A percentile compares a stretch with the other conserved stretches of the same genome.
phyloP scores from a whole-genome alignment of 2,888 invertebrate species.

The Scelioninae gen. 1 region DNA sequence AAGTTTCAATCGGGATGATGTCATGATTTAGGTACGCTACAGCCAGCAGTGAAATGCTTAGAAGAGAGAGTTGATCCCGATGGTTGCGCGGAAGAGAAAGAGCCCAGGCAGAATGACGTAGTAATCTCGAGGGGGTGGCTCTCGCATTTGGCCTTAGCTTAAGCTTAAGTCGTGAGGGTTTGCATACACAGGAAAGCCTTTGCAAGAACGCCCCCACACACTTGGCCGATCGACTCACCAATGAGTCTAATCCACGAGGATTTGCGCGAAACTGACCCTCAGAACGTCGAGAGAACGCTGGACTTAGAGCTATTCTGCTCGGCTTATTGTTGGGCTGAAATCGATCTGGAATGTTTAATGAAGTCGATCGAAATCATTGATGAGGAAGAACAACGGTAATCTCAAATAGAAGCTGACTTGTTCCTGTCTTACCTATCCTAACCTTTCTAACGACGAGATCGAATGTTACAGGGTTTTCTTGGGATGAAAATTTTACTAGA shows the following conservation, averaged over 20 bases:
- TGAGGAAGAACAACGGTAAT: constrained; percentile 70
- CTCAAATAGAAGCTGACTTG: constrained; percentile 66
- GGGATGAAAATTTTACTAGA: constrained; percentile 33
- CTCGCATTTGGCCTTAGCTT: constrained; percentile 80
- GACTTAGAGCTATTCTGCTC: constrained; percentile 69
- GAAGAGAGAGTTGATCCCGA: constrained; percentile 80
- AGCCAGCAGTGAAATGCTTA: constrained; percentile 79
- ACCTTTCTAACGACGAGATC: constrained; percentile 41
- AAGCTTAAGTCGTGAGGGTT: constrained; percentile 82
- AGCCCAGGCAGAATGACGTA: constrained; percentile 80
- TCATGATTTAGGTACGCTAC: constrained; percentile 78
- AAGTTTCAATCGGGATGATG: constrained; percentile 73
- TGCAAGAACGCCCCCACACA: constrained; percentile 62
- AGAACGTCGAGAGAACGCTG: constrained; percentile 65
- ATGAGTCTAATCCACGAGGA: constrained; percentile 72
- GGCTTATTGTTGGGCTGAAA: constrained; percentile 70
- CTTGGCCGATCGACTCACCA: too few species aligned
- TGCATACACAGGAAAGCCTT: constrained; percentile 78
- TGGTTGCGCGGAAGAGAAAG: constrained; percentile 76
- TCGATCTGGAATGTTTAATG: constrained; percentile 71
- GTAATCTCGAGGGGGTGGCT: constrained; percentile 82
- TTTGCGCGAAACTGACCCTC: constrained; percentile 71
- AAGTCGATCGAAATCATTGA: constrained; percentile 70
- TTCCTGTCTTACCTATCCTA: constrained; percentile 48
- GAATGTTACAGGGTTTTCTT: constrained; percentile 25